Evolutionary conservation across 2,888 invertebrate genomes (phyloP), one percentile per base, ranked within the genome.

Genomic region (Rhamphomyia laevipes): DNA sequence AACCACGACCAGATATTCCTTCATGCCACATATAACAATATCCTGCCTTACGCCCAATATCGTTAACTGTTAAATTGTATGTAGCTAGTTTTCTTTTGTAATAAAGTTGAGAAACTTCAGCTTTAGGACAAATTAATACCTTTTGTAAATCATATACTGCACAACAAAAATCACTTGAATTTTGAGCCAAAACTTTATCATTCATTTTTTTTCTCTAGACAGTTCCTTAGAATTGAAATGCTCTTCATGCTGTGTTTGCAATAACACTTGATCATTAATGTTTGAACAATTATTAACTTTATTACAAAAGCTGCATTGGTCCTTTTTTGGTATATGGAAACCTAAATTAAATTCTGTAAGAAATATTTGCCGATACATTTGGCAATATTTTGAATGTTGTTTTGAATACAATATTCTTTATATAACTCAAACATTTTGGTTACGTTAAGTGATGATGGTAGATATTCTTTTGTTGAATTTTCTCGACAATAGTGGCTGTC

Each of bases 21-120:
- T 46, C 23, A 4, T 46, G 27, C 40, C 40, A 46, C 46, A 46
- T 46, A 30, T 17, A 40, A 21, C 46, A 46, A 45, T 12, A 45
- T 15, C 45, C 45, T 45, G 31, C 18, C 17, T 15, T 31, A n/a
- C n/a, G n/a, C n/a, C n/a, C n/a, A n/a, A n/a, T n/a, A n/a, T n/a
- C n/a, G n/a, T n/a, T n/a, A n/a, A n/a, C n/a, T n/a, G n/a, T n/a
- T n/a, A n/a, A n/a, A n/a, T n/a, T 6, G 18, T 21, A 21, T 4
- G 21, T 21, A 21, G 21, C 21, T 5, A 21, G 3, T 21, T 21
- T 21, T 21, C 21, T 21, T 21, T 21, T 21, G 5, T 21, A 21
- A 21, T 37, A 33, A 45, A 35, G 21, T 6, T 45, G 35, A 6
- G 33, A 45, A 2, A 45, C n/a, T 33, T 35, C 38, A 4, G 46